Evolutionary conservation across 2,797 vertebrate genomes (phyloP), one percentile per base, ranked within the genome.

Genomic region (Mormyrus hasselquistii): DNA sequence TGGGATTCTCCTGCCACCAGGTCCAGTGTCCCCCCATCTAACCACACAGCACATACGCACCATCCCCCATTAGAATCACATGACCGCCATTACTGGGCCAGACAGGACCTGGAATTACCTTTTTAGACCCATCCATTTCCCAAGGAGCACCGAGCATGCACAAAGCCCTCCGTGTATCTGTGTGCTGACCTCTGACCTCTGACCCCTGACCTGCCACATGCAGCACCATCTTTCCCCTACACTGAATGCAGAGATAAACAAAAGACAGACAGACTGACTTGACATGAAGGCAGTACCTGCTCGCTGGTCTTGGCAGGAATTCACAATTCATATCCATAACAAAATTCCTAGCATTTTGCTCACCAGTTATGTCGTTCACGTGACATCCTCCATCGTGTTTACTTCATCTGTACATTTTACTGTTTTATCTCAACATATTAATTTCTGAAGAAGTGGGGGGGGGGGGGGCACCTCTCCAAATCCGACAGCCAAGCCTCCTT

Each of bases 131-230:
- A 69, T 29, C 62, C 62, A 69, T 34, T 69, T 69, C 62, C 62
- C 25, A 3, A 69, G 25, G 34, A 69, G 62, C 25, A 69, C 62
- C 10, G 3, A 34, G 22, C 25, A 69, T 10, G 3, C 62, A 69
- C 62, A 69, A 69, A 29, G 62, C 62, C 62, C 62, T 12, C 62
- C 3, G 52, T 53, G 44, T 3, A 86, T 25, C 49, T 86, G 90
- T 88, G 89, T 55, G 49, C 90, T 90, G 89, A 87, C 89, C 89
- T 73, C 34, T 49, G 90, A 89, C 82, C 83, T 53, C 1, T 52
- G 49, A n/a, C 47, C 47, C 10, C 49, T 86, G 50, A 53, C 8
- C 84, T 34, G 50, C 14, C 38, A 34, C 82, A 44, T 14, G 82
- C 82, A 84, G 69, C 69, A 25, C 47, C 82, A 85, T 41, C 34